Evolutionary conservation across 2,113 vertebrate genomes (phyloP).

Genomic region (Formicarius rufipectus): DNA sequence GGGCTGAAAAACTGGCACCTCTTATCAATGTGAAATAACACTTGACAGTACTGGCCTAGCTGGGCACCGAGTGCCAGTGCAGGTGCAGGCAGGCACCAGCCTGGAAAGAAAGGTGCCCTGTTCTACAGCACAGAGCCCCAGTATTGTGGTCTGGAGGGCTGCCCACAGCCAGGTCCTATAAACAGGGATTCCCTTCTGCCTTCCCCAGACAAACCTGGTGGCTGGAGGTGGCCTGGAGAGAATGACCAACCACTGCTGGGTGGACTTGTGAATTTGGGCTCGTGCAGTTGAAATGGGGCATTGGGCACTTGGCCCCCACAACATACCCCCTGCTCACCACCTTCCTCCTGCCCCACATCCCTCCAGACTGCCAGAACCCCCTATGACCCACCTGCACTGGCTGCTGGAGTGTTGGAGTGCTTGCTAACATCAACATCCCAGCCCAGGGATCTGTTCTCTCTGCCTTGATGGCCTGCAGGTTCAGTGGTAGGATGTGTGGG

Average conservation of each 20-base stretch:
- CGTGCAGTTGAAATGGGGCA: fast-evolving
- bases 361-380: neutral
- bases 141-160: neutral
- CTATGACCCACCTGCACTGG: neutral
- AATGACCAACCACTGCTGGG: fast-evolving
- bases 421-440: no score
- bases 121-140: neutral
- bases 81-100: fast-evolving
- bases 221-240: neutral
- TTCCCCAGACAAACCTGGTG: neutral
- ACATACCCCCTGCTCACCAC: neutral
- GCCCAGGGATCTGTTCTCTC: neutral
- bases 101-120: fast-evolving
- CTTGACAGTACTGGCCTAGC: fast-evolving
- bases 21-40: fast-evolving
- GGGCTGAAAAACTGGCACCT: neutral
- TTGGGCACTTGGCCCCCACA: fast-evolving
- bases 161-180: fast-evolving
- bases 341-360: fast-evolving
- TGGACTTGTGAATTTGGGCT: neutral
- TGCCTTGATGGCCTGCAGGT: neutral
- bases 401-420: neutral
- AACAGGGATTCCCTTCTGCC: neutral
- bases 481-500: neutral
- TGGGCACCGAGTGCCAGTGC: fast-evolving